These are phyloP conservation scores for Carollia perspicillata DNA, from an alignment of 2,113 vertebrate species.

Conservation along the genomic window DNA sequence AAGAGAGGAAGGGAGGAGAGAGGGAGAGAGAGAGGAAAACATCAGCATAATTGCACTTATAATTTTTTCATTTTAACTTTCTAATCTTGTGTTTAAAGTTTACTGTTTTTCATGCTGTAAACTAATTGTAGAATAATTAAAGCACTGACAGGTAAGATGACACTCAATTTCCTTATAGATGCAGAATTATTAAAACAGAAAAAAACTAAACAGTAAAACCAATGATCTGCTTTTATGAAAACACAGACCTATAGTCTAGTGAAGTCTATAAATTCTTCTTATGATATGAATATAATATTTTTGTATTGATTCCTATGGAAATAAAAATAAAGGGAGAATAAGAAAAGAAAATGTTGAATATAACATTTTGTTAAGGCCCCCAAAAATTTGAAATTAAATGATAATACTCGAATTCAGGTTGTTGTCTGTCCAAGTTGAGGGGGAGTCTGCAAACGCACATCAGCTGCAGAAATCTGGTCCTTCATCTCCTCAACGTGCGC, in stretches of 20 bases:
- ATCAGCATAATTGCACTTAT: neutral
- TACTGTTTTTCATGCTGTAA: neutral
- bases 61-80: neutral
- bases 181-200: neutral
- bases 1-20: too few relatives aligned
- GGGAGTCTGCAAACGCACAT: neutral
- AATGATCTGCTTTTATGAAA: neutral
- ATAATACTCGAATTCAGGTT: neutral
- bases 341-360: neutral
- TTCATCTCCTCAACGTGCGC: neutral
- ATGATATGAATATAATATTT: neutral
- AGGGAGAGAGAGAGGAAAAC: neutral
- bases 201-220: neutral
- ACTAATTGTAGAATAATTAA: neutral
- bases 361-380: neutral
- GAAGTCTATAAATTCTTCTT: neutral
- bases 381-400: neutral
- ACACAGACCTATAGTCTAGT: neutral
- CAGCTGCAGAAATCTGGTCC: neutral
- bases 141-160: neutral
- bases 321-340: neutral
- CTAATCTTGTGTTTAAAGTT: neutral
- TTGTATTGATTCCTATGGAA: neutral
- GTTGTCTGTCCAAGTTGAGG: neutral
- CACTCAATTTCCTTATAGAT: neutral